Evolutionary conservation across 2,888 invertebrate species (phyloP), one percentile per base, ranked within the genome.

Genomic region (Brachyptera risi): DNA sequence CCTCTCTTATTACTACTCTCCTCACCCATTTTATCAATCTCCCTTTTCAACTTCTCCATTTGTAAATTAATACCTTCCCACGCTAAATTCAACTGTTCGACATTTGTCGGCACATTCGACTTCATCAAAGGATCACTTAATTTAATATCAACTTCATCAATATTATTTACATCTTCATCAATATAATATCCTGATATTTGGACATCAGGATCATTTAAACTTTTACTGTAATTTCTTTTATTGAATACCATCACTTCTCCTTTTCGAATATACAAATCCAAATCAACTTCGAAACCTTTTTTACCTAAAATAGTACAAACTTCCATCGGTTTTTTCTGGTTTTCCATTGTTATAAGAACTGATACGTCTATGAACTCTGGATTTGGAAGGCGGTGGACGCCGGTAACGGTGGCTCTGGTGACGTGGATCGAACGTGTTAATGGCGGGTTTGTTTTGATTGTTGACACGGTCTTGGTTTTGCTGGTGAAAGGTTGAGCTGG

Each of bases 351-450:
- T 7, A 47, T 21, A 2, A 47, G 24, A 1, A 47, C 47, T 1
- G 47, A 21, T n/a, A 47, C 47, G 47, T 47, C 47, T 3, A 47
- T 13, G 5, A 47, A 24, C 47, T 47, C 47, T 7, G 47, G 47
- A n/a, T 47, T 47, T 2, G 7, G 21, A 7, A 47, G 47, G 5
- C 47, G 24, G 47, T 47, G 47, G 24, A 24, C 21, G 17, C 24
- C 47, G 23, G 47, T 24, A 24, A 47, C 47, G 4, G 21, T 1
- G 5, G 47, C 47, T 3, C n/a, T 3, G 24, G 47, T 47, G 11
- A 47, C 19, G 47, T 47, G 47, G 47, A 47, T 47, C 23, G 47
- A 47, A 2, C 47, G 47, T n/a, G 23, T 3, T 2, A 47, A n/a
- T n/a, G n/a, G n/a, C n/a, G n/a, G n/a, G n/a, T n/a, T n/a, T n/a